Evolutionary conservation across 2,797 vertebrate genomes (phyloP).

Genomic region (Urosaurus nigricauda): DNA sequence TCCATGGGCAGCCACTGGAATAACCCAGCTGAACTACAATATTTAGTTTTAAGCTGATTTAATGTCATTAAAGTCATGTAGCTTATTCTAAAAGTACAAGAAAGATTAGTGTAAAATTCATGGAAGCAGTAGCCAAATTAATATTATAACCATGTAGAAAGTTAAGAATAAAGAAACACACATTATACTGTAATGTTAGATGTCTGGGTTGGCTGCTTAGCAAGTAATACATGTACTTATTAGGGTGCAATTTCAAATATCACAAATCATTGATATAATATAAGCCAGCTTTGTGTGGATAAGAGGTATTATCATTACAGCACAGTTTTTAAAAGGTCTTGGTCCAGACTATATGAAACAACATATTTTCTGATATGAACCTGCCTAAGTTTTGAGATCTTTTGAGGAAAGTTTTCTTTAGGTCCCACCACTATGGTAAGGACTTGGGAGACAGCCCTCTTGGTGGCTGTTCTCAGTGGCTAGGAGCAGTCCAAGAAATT

Average conservation of each 20-base stretch:
- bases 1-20: neutral
- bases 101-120: neutral
- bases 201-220: neutral
- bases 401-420: no score
- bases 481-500: no score
- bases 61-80: slow-evolving; percentile 3
- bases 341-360: no score
- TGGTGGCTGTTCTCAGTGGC: no score
- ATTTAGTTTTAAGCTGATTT: neutral
- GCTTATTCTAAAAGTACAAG: neutral
- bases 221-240: neutral
- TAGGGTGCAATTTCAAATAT: neutral
- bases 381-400: no score
- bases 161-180: neutral
- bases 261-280: neutral
- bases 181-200: neutral
- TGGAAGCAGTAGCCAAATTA: neutral
- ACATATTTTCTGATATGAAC: no score
- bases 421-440: no score
- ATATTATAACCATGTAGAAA: neutral
- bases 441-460: no score
- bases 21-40: neutral
- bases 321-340: no score
- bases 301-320: no score
- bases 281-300: no score